Conservation (phyloP, 2,888 invertebrate genomes). For the Cerastis leucographa region DNA sequence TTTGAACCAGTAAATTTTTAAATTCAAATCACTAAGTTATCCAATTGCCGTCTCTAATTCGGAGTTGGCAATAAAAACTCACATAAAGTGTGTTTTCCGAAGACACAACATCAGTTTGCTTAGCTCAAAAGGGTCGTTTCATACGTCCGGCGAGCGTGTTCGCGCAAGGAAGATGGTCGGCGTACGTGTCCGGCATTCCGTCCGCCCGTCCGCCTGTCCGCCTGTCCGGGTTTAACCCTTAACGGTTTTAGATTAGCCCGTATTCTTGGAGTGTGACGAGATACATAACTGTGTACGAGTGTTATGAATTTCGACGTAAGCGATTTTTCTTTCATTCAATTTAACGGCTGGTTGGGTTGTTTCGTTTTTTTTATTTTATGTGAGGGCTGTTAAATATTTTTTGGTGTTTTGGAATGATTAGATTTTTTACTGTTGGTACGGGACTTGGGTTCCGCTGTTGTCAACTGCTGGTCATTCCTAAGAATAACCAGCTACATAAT, state of each 20-base stretch:
- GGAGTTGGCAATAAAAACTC: conserved; percentile 50
- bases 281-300: conserved; percentile 66
- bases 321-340: conserved; percentile 64
- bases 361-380: conserved; percentile 56
- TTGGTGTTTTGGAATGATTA: conserved; percentile 36
- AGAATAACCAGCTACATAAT: too few relatives aligned
- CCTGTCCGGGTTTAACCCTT: conserved; percentile 58
- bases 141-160: conserved; percentile 73
- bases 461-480: not conserved
- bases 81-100: conserved; percentile 59
- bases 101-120: conserved; percentile 71
- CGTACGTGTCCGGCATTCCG: conserved; percentile 77
- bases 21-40: conserved; percentile 34
- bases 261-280: conserved; percentile 71
- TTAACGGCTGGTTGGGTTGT: conserved; percentile 57
- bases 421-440: conserved; percentile 16
- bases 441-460: not conserved
- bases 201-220: conserved; percentile 32
- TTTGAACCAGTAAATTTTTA: not conserved
- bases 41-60: conserved; percentile 47
- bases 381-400: conserved; percentile 23
- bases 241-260: conserved; percentile 75
- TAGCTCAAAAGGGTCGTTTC: conserved; percentile 71
- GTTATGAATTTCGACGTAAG: conserved; percentile 65
- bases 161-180: conserved; percentile 76